Percentiles rank a stretch among this genome's conserved stretches.
phyloP scores from a whole-genome alignment of 2,888 invertebrate genomes.

The Terebella lapidaria region DNA sequence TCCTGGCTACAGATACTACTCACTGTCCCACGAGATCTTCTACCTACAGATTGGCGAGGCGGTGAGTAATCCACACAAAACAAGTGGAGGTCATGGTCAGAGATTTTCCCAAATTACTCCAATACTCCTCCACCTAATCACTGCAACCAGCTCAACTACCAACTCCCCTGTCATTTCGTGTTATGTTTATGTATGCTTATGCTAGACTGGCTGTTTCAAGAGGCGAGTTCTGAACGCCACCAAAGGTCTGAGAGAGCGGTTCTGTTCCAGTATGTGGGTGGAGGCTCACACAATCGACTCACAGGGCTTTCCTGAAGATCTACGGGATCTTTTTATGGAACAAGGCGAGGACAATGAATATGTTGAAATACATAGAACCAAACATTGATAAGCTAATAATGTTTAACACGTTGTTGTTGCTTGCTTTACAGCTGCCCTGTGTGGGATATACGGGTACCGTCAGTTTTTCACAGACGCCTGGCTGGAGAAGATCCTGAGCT shows the following conservation, averaged over 20 bases:
- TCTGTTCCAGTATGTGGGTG: background rate
- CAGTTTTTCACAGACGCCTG: slow-evolving; percentile 43
- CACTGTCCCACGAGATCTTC: slow-evolving; percentile 46
- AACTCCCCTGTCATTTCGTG: too few relatives aligned
- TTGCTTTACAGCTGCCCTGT: slow-evolving; percentile 38
- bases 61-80: slow-evolving; percentile 28
- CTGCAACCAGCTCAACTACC: too few relatives aligned
- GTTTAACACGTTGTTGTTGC: too few relatives aligned
- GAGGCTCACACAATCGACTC: slow-evolving; percentile 26
- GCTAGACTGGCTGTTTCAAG: background rate
- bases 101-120: too few relatives aligned
- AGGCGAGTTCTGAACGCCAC: background rate
- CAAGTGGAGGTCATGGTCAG: too few relatives aligned
- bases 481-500: slow-evolving; percentile 40
- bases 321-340: slow-evolving; percentile 49
- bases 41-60: slow-evolving; percentile 43
- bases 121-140: too few relatives aligned
- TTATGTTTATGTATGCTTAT: background rate
- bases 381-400: background rate
- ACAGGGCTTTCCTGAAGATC: slow-evolving; percentile 28
- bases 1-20: slow-evolving; percentile 40
- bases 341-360: too few relatives aligned
- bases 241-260: background rate
- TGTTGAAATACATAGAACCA: background rate
- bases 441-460: slow-evolving; percentile 45